Evolutionary conservation across 2,888 invertebrate species (phyloP), one percentile per base, ranked within the genome.

Genomic region (Pheosia tremula): DNA sequence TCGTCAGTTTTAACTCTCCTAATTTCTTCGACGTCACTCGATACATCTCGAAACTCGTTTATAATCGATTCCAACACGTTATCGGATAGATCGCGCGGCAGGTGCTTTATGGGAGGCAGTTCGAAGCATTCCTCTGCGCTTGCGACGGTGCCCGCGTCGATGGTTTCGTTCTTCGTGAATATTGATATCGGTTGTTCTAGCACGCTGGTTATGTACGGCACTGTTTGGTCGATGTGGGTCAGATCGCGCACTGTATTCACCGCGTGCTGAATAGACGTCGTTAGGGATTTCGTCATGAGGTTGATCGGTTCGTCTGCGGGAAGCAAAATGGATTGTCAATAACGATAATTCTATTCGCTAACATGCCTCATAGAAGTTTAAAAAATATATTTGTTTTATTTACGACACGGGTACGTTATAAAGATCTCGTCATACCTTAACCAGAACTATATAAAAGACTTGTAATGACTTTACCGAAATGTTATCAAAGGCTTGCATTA

Each of bases 71-170:
- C 87, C 1, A 94, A 71, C 7, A 94, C 89, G 63, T 90, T 86
- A 9, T 81, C 84, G 0, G 92, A 85, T 13, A 95, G 85, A 73
- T 94, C 94, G 3, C 81, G 72, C 0, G 94, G 91, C 0, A 95
- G 81, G 5, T 90, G 86, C 71, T 94, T 94, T 9, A 95, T 91
- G 0, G 96, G 95, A 4, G 96, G 96, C 57, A 96, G 82, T 85
- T 97, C 97, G 78, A 96, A 95, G 67, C 97, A 97, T 84, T 97
- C 97, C 79, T 97, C 97, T 0, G 96, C 97, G 75, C 94, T 95
- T 10, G 82, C 75, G 43, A 83, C 95, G 0, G 90, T 78, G 13
- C 84, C 87, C 10, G 82, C 83, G 70, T 84, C 94, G 69, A 80
- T 73, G 41, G 74, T 66, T 61, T 90, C 90, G 79, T 86, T 84